phyloP scores from a whole-genome alignment of 2,113 vertebrate species.

The Puffinus mauretanicus region DNA sequence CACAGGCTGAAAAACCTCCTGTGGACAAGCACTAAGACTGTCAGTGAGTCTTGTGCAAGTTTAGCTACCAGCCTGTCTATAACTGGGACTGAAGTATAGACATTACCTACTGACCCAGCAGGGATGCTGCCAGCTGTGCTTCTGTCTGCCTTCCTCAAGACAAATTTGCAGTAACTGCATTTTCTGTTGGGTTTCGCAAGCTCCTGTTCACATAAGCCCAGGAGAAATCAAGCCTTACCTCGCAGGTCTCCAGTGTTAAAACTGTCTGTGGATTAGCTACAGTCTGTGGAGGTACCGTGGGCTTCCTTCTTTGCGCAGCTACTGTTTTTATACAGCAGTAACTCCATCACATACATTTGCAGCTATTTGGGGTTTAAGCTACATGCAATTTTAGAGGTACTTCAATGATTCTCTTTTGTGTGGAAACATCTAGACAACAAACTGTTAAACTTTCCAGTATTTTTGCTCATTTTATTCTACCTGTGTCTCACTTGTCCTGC shows the following conservation, averaged over 20 bases:
- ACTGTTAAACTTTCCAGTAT: neutral
- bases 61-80: neutral
- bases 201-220: neutral
- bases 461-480: neutral
- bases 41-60: neutral
- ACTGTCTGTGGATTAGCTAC: neutral
- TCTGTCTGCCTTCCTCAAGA: neutral
- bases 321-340: neutral
- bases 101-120: neutral
- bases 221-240: neutral
- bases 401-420: neutral
- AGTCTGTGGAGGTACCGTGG: neutral
- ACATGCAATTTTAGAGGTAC: neutral
- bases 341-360: neutral
- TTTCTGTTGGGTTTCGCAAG: neutral
- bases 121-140: neutral
- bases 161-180: neutral
- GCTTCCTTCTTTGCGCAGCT: neutral
- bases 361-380: neutral
- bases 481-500: neutral
- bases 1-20: neutral
- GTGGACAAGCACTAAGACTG: neutral
- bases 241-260: neutral
- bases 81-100: neutral
- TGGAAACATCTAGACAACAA: neutral